Percentiles rank a stretch among this genome's conserved stretches.
Evolutionary conservation across 2,797 vertebrate species (phyloP).

Genomic region (Momotus momota): DNA sequence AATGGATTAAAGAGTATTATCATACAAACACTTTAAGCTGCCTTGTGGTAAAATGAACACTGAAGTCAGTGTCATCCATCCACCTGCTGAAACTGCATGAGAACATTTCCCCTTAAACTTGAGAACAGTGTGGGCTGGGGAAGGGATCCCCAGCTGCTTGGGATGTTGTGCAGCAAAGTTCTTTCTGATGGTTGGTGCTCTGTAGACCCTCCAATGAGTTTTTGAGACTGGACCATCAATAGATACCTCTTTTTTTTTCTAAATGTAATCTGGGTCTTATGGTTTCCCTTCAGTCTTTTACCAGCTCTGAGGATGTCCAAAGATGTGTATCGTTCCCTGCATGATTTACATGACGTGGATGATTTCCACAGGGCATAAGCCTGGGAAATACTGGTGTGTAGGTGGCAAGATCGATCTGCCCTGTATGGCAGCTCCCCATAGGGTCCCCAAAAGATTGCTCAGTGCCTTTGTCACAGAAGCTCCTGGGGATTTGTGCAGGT

Average conservation of each 20-base stretch:
- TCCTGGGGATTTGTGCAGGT: rapidly evolving
- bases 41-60: background rate
- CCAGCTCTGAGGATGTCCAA: background rate
- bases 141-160: too few relatives aligned
- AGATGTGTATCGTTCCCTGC: background rate
- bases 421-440: rapidly evolving
- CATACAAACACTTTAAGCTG: background rate
- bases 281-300: background rate
- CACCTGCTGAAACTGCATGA: too few relatives aligned
- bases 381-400: background rate
- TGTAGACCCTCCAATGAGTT: background rate
- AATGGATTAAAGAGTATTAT: background rate
- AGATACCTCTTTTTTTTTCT: background rate
- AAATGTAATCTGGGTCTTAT: background rate
- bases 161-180: background rate
- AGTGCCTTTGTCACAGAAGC: background rate
- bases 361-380: rapidly evolving
- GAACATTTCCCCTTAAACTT: too few relatives aligned
- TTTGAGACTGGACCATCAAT: background rate
- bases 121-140: too few relatives aligned
- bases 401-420: background rate
- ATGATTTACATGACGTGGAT: rapidly evolving
- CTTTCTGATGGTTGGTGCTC: rapidly evolving
- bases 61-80: background rate
- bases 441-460: background rate